Evolutionary conservation across 2,888 invertebrate species (phyloP), one percentile per base, ranked within the genome.

Genomic region (Minunthozetes semirufus): DNA sequence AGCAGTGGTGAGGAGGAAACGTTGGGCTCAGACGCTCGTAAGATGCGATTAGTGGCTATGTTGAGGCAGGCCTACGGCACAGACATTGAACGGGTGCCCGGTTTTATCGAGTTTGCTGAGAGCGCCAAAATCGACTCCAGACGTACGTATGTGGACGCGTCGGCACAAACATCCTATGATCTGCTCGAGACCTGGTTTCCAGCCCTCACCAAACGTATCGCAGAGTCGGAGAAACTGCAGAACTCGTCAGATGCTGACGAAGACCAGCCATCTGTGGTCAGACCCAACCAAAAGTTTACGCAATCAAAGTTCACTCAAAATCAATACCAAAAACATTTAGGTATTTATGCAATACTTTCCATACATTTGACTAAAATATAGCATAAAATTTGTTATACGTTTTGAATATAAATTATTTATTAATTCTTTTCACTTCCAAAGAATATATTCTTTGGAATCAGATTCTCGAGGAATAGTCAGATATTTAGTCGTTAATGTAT

Each of bases 81-180:
- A 17, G 77, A 78, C 42, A 74, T 74, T 0, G 70, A 70, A 19
- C 77, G 77, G 50, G 76, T 78, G 72, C 74, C 76, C 17, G 76
- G 76, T 3, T 76, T 76, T 38, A 48, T 48, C 8, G 76, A 74
- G 33, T 72, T 76, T 19, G 53, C 72, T 11, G 72, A 74, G 11
- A 25, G 38, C 11, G 50, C 73, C 22, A 48, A 59, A 42, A n/a
- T 33, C 3, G 68, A 72, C 56, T 56, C 29, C 70, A 19, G 68
- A 0, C 73, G 42, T 1, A 53, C 27, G 2, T 74, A 74, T 27
- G 72, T 72, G 19, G 78, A 79, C 19, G 76, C 76, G 0, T 76
- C 77, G 0, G 78, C 78, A 46, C 79, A 79, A 61, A 79, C 79
- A 9, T 76, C 77, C 9, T 77, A 78, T 46, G 79, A 79, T 59